Evolutionary conservation across 2,113 vertebrate genomes (phyloP), one percentile per base, ranked within the genome.

Genomic region (Sebastes fasciatus): DNA sequence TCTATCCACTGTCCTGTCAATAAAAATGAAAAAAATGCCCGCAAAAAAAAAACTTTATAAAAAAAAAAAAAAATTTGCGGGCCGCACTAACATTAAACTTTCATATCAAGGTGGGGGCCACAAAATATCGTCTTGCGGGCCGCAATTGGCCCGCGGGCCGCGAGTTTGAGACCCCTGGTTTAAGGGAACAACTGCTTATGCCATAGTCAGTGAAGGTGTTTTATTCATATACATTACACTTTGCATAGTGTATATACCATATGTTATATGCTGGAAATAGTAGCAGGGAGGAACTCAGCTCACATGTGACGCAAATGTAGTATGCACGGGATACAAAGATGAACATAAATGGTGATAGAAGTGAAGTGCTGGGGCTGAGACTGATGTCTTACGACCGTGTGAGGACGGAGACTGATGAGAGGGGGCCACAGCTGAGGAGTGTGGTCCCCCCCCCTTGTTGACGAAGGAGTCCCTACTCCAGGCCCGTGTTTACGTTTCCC

Each of bases 401-500:
- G 93, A 77, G 23, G 65, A 55, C 62, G 5, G 48, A 71, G 26
- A 46, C 52, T 1, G 55, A 68, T 45, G 57, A 75, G 65, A 63
- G 76, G 68, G 62, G 60, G 68, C 74, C 81, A 34, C 80, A 86
- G 82, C 73, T 86, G 85, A 86, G 69, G 72, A 84, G 84, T 4
- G 63, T 17, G 26, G 14, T 8, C 62, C 54, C 64, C 81, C 71
- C 55, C n/a, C 19, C 64, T n/a, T 46, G 82, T 75, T 81, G 78
- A 76, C 55, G 12, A 84, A 78, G 89, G 80, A 57, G 84, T 90
- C 79, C 54, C 84, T 65, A 64, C 84, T 82, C 64, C 17, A 2
- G 80, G 80, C 82, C 81, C 11, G 81, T 94, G 93, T 94, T 94
- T 92, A 92, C 93, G 23, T 92, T 90, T 88, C 90, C 85, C 74